Conservation (phyloP, 2,797 vertebrate species). For the Hylomyscus alleni region DNA sequence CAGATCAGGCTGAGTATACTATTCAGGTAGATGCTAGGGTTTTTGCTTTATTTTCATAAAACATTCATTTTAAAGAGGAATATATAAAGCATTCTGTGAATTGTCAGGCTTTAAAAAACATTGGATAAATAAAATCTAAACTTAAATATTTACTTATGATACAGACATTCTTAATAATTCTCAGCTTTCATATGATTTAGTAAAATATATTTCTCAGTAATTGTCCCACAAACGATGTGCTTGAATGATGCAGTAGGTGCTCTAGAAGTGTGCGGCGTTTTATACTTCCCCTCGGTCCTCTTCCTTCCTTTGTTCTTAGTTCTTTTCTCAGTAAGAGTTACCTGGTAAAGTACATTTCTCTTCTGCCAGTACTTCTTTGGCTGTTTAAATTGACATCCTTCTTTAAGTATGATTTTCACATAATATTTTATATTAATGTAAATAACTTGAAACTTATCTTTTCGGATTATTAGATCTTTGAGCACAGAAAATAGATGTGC, state of each 20-base stretch:
- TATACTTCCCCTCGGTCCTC: not conserved
- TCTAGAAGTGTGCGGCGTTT: not conserved
- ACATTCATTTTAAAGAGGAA: slow-evolving; percentile 12
- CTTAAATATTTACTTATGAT: not conserved
- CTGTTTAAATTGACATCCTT: not conserved
- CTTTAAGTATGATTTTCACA: not conserved
- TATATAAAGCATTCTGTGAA: not conserved
- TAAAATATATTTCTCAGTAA: not conserved
- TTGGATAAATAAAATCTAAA: not conserved
- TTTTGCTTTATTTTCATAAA: slow-evolving; percentile 46
- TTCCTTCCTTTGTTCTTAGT: not conserved
- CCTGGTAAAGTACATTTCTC: not conserved
- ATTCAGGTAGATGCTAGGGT: not conserved
- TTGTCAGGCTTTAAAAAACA: slow-evolving; percentile 46
- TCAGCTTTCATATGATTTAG: not conserved
- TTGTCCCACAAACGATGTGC: slow-evolving; percentile 21
- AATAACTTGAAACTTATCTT: slow-evolving; percentile 20
- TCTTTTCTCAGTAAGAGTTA: not conserved
- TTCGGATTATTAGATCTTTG: slow-evolving; percentile 26
- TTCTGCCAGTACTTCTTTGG: not conserved
- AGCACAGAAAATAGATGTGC: slow-evolving; percentile 19
- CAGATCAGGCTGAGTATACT: not conserved
- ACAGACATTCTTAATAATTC: not conserved
- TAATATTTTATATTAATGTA: not conserved
- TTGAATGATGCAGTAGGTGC: not conserved